These are phyloP conservation scores for Adoxophyes honmai DNA, from an alignment of 1,140 invertebrate genomes.

Conservation along the genomic window DNA sequence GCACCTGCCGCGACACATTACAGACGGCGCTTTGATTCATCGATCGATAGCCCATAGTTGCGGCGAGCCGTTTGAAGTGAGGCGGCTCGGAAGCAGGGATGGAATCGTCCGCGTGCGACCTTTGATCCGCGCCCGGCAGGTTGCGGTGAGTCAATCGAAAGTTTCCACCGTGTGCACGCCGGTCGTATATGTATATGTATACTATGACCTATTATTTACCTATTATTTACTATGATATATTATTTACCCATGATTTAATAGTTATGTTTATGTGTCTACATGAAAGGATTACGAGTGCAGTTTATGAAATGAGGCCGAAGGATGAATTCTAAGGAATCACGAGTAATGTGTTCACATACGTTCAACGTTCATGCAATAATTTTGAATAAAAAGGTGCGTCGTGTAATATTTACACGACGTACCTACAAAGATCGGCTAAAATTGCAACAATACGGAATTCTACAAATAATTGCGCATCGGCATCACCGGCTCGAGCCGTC, in stretches of 20 bases:
- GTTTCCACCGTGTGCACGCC: not conserved
- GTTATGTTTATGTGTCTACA: not conserved
- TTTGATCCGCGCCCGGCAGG: slow-evolving; percentile 6
- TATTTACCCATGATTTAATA: not conserved
- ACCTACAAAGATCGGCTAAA: too few species aligned
- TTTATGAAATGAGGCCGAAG: too few species aligned
- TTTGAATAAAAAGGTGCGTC: too few species aligned
- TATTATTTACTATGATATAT: not conserved
- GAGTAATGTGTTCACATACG: too few species aligned
- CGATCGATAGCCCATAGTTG: slow-evolving; percentile 11
- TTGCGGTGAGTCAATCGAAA: slow-evolving; percentile 10
- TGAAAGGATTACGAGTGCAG: too few species aligned
- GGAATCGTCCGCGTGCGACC: not conserved
- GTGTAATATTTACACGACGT: too few species aligned
- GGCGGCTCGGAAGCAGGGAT: not conserved
- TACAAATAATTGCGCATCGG: too few species aligned
- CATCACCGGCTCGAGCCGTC: too few species aligned
- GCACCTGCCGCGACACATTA: slow-evolving; percentile 12
- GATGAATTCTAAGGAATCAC: too few species aligned
- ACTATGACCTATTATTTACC: not conserved
- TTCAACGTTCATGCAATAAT: too few species aligned
- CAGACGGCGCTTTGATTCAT: slow-evolving; percentile 5
- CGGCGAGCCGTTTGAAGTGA: slow-evolving; percentile 9
- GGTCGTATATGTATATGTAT: too few species aligned
- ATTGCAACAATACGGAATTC: too few species aligned